These are phyloP conservation scores for Epistrophe eligans DNA, from an alignment of 2,888 invertebrate genomes.

Conservation along the genomic window DNA sequence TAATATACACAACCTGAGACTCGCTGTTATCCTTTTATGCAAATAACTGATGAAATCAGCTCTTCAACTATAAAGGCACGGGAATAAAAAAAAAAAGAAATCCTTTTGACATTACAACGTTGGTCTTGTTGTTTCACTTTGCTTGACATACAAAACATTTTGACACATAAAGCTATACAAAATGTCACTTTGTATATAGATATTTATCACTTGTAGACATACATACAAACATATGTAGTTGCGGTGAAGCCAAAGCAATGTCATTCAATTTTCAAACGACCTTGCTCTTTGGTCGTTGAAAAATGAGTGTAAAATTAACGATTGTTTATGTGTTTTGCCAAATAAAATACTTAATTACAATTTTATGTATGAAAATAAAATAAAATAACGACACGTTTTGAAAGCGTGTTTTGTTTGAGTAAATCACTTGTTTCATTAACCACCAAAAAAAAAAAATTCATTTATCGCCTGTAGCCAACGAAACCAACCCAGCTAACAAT, in stretches of 20 bases:
- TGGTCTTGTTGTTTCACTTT: neutral
- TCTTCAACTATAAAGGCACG: neutral
- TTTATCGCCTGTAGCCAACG: neutral
- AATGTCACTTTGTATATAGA: neutral
- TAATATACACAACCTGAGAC: neutral
- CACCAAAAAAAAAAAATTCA: neutral
- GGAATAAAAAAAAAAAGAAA: neutral
- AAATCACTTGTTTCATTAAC: neutral
- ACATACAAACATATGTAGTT: neutral
- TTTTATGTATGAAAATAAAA: slow-evolving; percentile 9
- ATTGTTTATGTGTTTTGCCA: neutral
- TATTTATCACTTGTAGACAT: neutral
- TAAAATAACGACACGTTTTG: neutral
- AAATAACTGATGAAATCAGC: slow-evolving; percentile 18
- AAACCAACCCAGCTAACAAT: neutral
- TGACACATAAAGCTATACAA: slow-evolving; percentile 6
- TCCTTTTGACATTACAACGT: neutral
- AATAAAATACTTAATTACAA: slow-evolving; percentile 3
- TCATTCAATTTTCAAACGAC: neutral
- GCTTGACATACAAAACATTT: neutral
- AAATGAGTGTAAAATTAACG: neutral
- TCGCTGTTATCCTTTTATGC: neutral
- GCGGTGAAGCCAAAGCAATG: neutral
- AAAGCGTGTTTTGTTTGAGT: neutral
- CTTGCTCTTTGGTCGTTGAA: slow-evolving; percentile 5